A percentile compares a stretch with the other conserved stretches of the same genome.
Evolutionary conservation across 2,113 vertebrate species (phyloP).

Genomic region (Aptenodytes patagonicus): DNA sequence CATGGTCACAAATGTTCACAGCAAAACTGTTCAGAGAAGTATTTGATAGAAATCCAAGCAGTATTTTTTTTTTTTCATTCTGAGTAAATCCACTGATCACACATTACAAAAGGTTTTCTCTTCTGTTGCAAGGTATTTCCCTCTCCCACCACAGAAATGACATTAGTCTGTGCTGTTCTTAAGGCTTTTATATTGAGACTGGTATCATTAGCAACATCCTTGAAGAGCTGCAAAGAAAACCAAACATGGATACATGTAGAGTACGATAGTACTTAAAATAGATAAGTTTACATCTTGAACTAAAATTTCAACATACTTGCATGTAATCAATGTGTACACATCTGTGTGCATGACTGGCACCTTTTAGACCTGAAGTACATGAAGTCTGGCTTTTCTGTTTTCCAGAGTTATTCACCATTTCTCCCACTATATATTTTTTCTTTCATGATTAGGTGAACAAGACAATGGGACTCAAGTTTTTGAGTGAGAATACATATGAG

Average conservation of each 20-base stretch:
- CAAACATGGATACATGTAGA: not conserved
- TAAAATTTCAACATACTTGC: not conserved
- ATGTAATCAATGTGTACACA: not conserved
- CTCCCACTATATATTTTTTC: not conserved
- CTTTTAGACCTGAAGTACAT: not conserved
- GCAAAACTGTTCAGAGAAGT: not conserved
- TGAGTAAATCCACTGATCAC: not conserved
- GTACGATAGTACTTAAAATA: not conserved
- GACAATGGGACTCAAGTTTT: not conserved
- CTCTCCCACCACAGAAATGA: not conserved
- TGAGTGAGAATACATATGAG: not conserved
- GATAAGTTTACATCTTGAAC: not conserved
- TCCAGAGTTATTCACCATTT: not conserved
- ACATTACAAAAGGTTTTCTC: not conserved
- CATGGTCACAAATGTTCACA: slow-evolving; percentile 3
- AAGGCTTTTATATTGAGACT: not conserved
- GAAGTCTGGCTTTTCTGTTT: not conserved
- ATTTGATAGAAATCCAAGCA: not conserved
- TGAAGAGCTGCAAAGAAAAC: not conserved
- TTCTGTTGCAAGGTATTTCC: not conserved
- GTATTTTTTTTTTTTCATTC: not conserved
- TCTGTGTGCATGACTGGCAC: not conserved
- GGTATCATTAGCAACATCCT: not conserved
- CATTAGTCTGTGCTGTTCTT: not conserved
- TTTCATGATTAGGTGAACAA: not conserved